Base-by-base conservation (phyloP, 2,888 invertebrate species). In the Hemaris fuciformis region DNA sequence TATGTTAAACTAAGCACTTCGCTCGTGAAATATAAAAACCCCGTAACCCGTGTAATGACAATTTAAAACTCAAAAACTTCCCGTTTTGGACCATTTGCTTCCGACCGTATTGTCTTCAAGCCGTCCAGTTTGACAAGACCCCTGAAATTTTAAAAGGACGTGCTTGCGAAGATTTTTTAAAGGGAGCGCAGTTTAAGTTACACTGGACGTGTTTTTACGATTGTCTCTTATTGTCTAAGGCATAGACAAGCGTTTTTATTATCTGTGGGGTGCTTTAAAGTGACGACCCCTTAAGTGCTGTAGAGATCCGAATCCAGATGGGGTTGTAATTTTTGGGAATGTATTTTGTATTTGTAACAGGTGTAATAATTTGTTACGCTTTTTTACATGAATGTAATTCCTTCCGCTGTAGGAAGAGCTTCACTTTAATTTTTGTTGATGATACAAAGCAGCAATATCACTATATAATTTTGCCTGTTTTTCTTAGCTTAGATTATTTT, bases 161-260 rank as follows among this genome's bases (percentile, higher is more conserved):
- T 48, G 61, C 15, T 34, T 42, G 45, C 56, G 57, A 22, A 1
- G 34, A 18, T 3, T 18, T 20, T 1, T 4, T 5, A 38, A n/a
- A 22, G 31, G n/a, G 10, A 41, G 23, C 18, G 64, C 43, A 64
- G 80, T n/a, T 80, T 82, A 62, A 53, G 1, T 59, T 74, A 78
- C 13, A 60, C 62, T 77, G 81, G 88, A 71, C 56, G 63, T 59
- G 66, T 76, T 76, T 74, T 84, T 85, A 88, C 84, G 81, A 81
- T 80, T 76, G 79, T 82, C 83, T 81, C 84, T 87, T 87, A 89
- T 90, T 89, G 90, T 91, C 89, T 89, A 87, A 82, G 81, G 86
- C 81, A 86, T 79, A 89, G 88, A 87, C 87, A 85, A 85, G 84
- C 83, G 84, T 89, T 91, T 91, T 91, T 91, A 90, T 91, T 88